A percentile compares a stretch with the other conserved stretches of the same genome.
Conservation (phyloP, 2,888 invertebrate species). For the Leptinotarsa peninsularis region DNA sequence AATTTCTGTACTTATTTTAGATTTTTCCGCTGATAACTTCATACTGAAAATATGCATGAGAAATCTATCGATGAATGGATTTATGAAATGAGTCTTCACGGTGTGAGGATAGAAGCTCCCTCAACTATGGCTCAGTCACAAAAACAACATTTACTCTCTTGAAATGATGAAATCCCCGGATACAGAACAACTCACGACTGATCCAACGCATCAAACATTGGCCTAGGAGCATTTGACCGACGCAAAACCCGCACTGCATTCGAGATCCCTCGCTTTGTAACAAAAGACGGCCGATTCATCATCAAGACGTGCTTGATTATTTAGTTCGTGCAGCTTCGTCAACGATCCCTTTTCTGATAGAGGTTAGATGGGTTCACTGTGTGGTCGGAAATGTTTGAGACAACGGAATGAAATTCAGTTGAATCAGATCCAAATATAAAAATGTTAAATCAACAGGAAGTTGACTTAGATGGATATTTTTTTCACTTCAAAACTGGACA, state of each 20-base stretch:
- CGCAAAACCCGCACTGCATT: not conserved
- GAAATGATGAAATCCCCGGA: conserved; percentile 6
- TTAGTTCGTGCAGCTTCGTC: conserved; percentile 32
- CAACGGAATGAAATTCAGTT: no score
- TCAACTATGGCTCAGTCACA: not conserved
- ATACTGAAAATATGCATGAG: no score
- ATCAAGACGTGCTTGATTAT: conserved; percentile 36
- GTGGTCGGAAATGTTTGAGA: not conserved
- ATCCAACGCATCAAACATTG: not conserved
- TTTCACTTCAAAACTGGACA: no score
- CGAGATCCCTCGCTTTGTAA: not conserved
- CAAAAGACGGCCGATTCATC: conserved; percentile 34
- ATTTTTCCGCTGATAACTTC: no score
- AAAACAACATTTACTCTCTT: not conserved
- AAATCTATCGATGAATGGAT: no score
- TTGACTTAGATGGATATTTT: no score
- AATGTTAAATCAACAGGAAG: no score
- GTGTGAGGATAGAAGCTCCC: no score
- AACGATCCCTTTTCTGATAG: conserved; percentile 24
- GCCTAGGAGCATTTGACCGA: conserved; percentile 5
- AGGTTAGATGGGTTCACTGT: conserved; percentile 18
- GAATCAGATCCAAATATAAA: no score
- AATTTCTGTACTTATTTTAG: no score
- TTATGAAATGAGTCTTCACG: no score
- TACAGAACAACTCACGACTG: not conserved